Evolutionary conservation across 2,888 invertebrate species (phyloP).

Genomic region (Watsonalla binaria): DNA sequence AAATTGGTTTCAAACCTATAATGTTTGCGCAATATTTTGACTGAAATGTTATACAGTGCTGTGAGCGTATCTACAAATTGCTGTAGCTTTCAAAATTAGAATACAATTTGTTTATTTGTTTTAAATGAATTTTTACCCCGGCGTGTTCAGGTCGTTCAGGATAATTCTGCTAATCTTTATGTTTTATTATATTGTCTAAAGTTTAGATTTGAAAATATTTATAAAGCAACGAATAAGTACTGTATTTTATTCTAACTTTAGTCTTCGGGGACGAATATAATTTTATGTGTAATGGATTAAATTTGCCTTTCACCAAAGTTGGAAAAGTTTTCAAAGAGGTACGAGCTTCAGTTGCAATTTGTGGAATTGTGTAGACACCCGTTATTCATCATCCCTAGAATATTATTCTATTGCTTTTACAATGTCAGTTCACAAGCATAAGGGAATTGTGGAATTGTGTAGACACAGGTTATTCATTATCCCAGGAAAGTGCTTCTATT

Average conservation of each 20-base stretch:
- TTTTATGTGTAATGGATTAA: constrained; percentile 10
- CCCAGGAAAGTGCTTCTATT: constrained; percentile 9
- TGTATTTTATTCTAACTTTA: constrained; percentile 6
- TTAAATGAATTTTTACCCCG: too few species aligned
- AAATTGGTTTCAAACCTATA: too few species aligned
- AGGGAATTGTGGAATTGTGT: constrained; percentile 11
- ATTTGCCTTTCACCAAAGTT: constrained; percentile 12
- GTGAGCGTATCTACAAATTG: too few species aligned
- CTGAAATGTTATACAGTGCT: too few species aligned
- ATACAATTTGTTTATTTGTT: too few species aligned
- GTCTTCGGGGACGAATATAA: constrained; percentile 13
- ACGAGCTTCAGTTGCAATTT: constrained; percentile 11
- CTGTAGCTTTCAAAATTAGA: too few species aligned
- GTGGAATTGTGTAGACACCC: constrained; percentile 7
- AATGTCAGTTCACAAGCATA: neutral
- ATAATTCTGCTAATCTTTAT: too few species aligned
- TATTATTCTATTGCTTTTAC: constrained; percentile 5
- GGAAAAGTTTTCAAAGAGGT: constrained; percentile 7
- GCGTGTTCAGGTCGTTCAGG: too few species aligned
- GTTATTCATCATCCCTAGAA: constrained; percentile 6
- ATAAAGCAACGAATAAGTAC: constrained; percentile 2
- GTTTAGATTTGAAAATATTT: too few species aligned
- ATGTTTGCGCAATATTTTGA: too few species aligned
- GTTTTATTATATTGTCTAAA: too few species aligned
- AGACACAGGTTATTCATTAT: neutral